Conservation (phyloP, 2,888 invertebrate genomes). For the Trissolcus japonicus region DNA sequence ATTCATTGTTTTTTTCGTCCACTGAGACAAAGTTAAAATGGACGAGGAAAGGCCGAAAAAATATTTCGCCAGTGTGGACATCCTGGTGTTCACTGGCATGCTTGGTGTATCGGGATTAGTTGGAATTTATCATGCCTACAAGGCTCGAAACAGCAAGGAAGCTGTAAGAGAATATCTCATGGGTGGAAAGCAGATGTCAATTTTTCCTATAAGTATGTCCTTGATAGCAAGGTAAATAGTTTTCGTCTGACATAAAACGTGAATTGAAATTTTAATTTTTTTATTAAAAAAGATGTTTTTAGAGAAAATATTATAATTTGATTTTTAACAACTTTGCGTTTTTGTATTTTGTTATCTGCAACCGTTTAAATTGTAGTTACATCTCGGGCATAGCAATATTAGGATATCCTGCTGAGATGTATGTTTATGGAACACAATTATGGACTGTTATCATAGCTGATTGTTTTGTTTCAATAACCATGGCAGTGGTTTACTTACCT, state of each 20-base stretch:
- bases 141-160: slow-evolving; percentile 82
- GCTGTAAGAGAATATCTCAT: slow-evolving; percentile 85
- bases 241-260: neutral
- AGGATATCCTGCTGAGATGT: slow-evolving; percentile 86
- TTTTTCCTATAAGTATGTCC: slow-evolving; percentile 87
- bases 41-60: slow-evolving; percentile 50
- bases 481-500: slow-evolving; percentile 82
- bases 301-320: neutral
- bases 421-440: slow-evolving; percentile 85
- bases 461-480: slow-evolving; percentile 82
- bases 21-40: slow-evolving; percentile 13
- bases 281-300: neutral
- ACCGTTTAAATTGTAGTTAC: slow-evolving; percentile 78
- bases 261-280: neutral
- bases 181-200: slow-evolving; percentile 87
- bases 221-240: slow-evolving; percentile 83
- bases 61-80: slow-evolving; percentile 81
- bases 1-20: neutral
- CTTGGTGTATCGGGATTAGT: slow-evolving; percentile 81
- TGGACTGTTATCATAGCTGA: slow-evolving; percentile 83
- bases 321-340: no score
- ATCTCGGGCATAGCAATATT: slow-evolving; percentile 85
- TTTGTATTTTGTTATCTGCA: neutral
- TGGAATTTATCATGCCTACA: slow-evolving; percentile 85
- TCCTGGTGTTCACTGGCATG: slow-evolving; percentile 82